Evolutionary conservation across 2,888 invertebrate species (phyloP).

Genomic region (Hirudinaria manillensis): DNA sequence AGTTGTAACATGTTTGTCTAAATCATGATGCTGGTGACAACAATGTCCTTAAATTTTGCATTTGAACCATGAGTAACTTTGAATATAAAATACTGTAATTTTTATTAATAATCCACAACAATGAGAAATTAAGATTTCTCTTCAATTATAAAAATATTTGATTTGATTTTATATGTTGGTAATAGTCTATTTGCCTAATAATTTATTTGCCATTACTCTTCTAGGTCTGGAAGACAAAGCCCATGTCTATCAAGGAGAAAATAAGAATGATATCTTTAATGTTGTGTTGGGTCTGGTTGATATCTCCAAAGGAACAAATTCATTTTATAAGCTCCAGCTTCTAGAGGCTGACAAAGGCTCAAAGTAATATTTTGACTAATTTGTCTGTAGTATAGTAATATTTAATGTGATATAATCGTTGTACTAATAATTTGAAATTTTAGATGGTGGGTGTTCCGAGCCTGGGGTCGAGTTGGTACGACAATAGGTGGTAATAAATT

Average conservation of each 20-base stretch:
- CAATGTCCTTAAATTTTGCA: no score
- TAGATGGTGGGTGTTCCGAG: constrained; percentile 72
- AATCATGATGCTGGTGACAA: no score
- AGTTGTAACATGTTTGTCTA: no score
- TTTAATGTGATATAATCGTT: neutral
- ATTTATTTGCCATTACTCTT: neutral
- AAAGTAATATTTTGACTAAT: constrained; percentile 20
- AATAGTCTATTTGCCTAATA: no score
- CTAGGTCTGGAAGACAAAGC: constrained; percentile 65
- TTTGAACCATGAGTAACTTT: no score
- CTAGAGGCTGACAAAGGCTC: constrained; percentile 66
- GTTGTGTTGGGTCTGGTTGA: constrained; percentile 78
- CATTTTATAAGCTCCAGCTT: constrained; percentile 87
- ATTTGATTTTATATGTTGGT: no score
- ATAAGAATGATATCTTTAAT: constrained; percentile 62
- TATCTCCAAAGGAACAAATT: constrained; percentile 78
- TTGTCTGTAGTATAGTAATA: neutral
- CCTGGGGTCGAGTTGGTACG: constrained; percentile 96
- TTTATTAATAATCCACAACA: no score
- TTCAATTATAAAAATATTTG: no score
- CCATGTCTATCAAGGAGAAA: constrained; percentile 64
- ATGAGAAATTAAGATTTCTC: no score
- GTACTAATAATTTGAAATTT: neutral
- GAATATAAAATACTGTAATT: no score
- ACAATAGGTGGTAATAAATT: constrained; percentile 66